Base-by-base conservation (phyloP, 2,797 vertebrate species). In the Xiphophorus birchmanni region DNA sequence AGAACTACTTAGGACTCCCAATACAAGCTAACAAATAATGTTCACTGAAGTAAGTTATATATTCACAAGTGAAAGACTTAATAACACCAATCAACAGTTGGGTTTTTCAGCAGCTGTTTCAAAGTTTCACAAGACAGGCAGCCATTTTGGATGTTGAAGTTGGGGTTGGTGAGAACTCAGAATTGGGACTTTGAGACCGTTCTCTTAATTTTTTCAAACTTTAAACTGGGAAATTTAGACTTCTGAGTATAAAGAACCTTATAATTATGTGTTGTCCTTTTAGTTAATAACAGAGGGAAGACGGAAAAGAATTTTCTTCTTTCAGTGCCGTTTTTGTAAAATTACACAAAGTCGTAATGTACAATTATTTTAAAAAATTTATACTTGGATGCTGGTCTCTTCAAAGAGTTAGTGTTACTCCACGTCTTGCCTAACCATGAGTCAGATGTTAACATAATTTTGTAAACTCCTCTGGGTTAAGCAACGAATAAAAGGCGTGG, bases 341-440 rank as follows among this genome's bases (percentile, higher is more conserved):
- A 63, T 63, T 29, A 0, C 9, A 58, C 12, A 63, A 32, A 17
- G 58, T 65, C 17, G 1, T 67, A 40, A 40, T 40, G 18, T 67
- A 37, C 32, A 35, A 35, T 35, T 37, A 32, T 40, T 67, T 67
- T 10, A 37, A 35, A 6, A 15, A 3, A 8, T 0, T 44, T 44
- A 0, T 44, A 26, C 26, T 44, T 45, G 67, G 40, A 44, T 6
- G 11, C 26, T 73, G 40, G 73, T 15, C 3, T 44, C 17, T 40
- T 50, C 0, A 58, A 67, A 78, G n/a, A 77, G 1, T 35, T 54
- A 0, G 40, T 42, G 65, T 60, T 50, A n/a, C 50, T 26, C 47
- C 74, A 82, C 74, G 73, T 79, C 73, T 84, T 88, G 50, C 73
- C 84, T 26, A 26, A 75, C 76, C 45, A 37, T 11, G 37, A 75